Evolutionary conservation across 2,797 vertebrate genomes (phyloP).

Genomic region (Acanthurus tractus): DNA sequence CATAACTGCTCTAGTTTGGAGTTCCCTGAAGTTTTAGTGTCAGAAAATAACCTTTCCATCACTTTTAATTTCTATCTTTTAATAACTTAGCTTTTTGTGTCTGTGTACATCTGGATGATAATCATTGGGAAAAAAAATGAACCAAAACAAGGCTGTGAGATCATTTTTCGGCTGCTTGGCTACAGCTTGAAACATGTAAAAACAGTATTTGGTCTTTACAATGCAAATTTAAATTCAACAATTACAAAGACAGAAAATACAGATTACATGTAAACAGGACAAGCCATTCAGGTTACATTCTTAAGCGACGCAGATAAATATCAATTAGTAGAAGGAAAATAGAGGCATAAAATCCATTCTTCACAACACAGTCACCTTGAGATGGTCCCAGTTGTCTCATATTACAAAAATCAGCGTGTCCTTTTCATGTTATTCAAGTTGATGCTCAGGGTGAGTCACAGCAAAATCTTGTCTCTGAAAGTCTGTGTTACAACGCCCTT

Average conservation of each 20-base stretch:
- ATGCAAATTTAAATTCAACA: not conserved
- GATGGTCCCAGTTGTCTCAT: constrained; percentile 33
- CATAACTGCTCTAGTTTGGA: not conserved
- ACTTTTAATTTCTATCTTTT: not conserved
- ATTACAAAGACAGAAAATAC: not conserved
- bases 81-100: not conserved
- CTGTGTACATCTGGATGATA: not conserved
- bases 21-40: too few relatives aligned
- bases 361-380: constrained; percentile 70
- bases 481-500: not conserved
- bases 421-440: constrained; percentile 52
- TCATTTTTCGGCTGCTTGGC: not conserved
- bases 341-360: constrained; percentile 70
- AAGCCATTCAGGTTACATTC: constrained; percentile 68
- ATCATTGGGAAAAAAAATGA: not conserved
- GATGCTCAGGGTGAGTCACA: constrained; percentile 38
- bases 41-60: not conserved
- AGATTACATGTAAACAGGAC: constrained; percentile 40
- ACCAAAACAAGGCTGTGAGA: not conserved
- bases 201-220: not conserved
- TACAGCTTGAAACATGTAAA: not conserved
- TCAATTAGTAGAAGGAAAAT: constrained; percentile 58
- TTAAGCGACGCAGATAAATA: constrained; percentile 47
- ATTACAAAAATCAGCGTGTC: constrained; percentile 45
- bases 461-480: constrained; percentile 33